These are phyloP conservation scores for Hartigia nigra DNA, from an alignment of 2,888 invertebrate genomes.

Conservation along the genomic window DNA sequence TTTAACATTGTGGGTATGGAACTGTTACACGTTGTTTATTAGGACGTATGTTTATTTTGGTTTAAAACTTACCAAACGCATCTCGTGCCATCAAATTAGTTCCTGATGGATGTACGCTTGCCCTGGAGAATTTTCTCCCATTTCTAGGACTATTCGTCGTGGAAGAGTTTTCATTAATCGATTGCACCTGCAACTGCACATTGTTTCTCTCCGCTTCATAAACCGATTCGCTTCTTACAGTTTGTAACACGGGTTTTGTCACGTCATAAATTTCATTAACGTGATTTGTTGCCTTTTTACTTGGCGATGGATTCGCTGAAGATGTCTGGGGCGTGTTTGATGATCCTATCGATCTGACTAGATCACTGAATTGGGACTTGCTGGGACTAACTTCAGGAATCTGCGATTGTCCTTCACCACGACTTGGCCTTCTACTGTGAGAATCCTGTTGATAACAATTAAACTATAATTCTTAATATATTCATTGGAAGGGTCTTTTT, in stretches of 20 bases:
- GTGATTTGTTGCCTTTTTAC: neutral
- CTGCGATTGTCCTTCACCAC: conserved; percentile 27
- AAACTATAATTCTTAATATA: neutral
- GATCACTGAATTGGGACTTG: conserved; percentile 46
- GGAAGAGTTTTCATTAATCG: conserved; percentile 17
- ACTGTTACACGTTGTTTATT: too few species aligned
- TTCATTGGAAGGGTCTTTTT: neutral
- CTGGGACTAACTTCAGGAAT: conserved; percentile 39
- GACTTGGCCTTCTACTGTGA: conserved; percentile 41
- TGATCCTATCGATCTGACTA: conserved; percentile 38
- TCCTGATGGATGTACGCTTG: conserved; percentile 53
- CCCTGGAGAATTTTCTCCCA: conserved; percentile 41
- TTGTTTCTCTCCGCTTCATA: conserved; percentile 49
- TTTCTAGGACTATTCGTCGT: conserved; percentile 38
- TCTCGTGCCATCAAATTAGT: conserved; percentile 50
- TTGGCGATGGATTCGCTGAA: conserved; percentile 40
- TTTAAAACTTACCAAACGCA: conserved; percentile 54
- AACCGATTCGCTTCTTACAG: conserved; percentile 29
- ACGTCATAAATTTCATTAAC: conserved; percentile 12
- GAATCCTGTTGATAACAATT: conserved; percentile 26
- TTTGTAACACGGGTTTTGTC: conserved; percentile 17
- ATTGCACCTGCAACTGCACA: conserved; percentile 18
- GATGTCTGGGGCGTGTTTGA: conserved; percentile 41
- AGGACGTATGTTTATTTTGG: neutral
- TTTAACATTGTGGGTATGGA: too few species aligned